phyloP scores from a whole-genome alignment of 2,797 vertebrate genomes.

The Falco biarmicus region DNA sequence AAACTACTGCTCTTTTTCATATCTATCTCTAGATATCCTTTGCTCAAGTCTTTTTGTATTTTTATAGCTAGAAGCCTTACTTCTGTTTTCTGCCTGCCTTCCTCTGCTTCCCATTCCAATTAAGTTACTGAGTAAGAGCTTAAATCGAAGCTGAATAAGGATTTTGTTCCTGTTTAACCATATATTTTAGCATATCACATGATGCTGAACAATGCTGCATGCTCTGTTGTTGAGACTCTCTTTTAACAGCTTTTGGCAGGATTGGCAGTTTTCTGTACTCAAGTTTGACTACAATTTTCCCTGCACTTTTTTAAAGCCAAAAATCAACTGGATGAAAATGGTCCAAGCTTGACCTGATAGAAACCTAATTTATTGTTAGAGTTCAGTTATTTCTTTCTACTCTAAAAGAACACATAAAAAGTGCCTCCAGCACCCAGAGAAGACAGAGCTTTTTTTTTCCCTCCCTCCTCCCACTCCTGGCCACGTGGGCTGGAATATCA shows the following conservation, averaged over 20 bases:
- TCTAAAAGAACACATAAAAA: slow-evolving; percentile 63
- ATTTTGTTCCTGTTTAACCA: slow-evolving; percentile 22
- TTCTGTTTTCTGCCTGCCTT: background rate
- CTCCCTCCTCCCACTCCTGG: too few relatives aligned
- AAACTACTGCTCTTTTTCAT: slow-evolving; percentile 41
- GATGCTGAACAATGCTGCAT: slow-evolving; percentile 56
- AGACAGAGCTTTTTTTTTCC: background rate
- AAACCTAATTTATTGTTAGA: slow-evolving; percentile 67
- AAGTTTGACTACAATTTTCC: slow-evolving; percentile 24
- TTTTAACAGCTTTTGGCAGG: slow-evolving; percentile 54
- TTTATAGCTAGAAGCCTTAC: background rate
- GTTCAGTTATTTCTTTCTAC: slow-evolving; percentile 66
- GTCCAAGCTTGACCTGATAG: slow-evolving; percentile 57
- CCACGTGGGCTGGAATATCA: slow-evolving; percentile 15
- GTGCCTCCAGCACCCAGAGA: slow-evolving; percentile 47
- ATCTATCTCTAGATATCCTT: background rate
- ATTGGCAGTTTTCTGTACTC: slow-evolving; percentile 59
- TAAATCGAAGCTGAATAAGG: background rate
- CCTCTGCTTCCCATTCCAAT: background rate
- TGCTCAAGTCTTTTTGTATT: background rate
- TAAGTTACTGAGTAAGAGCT: background rate
- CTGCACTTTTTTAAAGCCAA: background rate
- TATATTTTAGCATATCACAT: slow-evolving; percentile 56
- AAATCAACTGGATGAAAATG: slow-evolving; percentile 38
- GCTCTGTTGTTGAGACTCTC: slow-evolving; percentile 41